A percentile compares a stretch with the other conserved stretches of the same genome.
These are phyloP conservation scores for Brachycybe producta DNA, from an alignment of 2,888 invertebrate genomes.

Conservation along the genomic window DNA sequence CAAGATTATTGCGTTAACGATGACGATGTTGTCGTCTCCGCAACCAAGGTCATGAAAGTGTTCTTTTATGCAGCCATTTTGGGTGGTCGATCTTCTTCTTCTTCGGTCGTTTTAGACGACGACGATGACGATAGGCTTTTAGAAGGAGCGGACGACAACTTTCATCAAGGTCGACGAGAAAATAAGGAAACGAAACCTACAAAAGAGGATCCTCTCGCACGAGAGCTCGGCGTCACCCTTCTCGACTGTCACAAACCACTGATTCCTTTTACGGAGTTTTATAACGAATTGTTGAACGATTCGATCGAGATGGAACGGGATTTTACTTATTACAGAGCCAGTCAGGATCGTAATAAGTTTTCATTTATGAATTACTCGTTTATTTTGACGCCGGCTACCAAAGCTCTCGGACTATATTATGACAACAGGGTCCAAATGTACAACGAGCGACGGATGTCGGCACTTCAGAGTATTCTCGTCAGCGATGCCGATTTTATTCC, in stretches of 20 bases:
- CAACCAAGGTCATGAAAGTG: slow-evolving; percentile 72
- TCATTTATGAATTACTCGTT: slow-evolving; percentile 84
- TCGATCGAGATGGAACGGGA: slow-evolving; percentile 87
- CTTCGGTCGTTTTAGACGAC: slow-evolving; percentile 29
- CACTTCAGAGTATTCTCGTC: slow-evolving; percentile 62
- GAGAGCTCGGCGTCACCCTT: slow-evolving; percentile 57
- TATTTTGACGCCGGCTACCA: slow-evolving; percentile 79
- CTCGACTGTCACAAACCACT: slow-evolving; percentile 71
- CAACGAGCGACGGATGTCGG: slow-evolving; percentile 72
- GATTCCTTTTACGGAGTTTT: slow-evolving; percentile 77
- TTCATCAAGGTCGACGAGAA: slow-evolving; percentile 29
- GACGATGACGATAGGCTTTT: slow-evolving; percentile 38
- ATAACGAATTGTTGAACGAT: slow-evolving; percentile 86
- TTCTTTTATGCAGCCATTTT: slow-evolving; percentile 76
- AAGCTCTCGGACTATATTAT: slow-evolving; percentile 79
- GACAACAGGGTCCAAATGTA: slow-evolving; percentile 93
- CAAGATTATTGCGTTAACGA: slow-evolving; percentile 66
- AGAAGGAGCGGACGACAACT: slow-evolving; percentile 37
- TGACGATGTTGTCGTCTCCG: slow-evolving; percentile 66
- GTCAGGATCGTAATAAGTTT: slow-evolving; percentile 47
- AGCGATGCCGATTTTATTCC: too few relatives aligned
- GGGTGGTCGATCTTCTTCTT: slow-evolving; percentile 46
- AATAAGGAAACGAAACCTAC: slow-evolving; percentile 30
- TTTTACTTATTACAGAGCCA: slow-evolving; percentile 68
- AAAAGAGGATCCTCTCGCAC: slow-evolving; percentile 47